Evolutionary conservation across 1,140 invertebrate genomes (phyloP).

Genomic region (Aethina tumida): DNA sequence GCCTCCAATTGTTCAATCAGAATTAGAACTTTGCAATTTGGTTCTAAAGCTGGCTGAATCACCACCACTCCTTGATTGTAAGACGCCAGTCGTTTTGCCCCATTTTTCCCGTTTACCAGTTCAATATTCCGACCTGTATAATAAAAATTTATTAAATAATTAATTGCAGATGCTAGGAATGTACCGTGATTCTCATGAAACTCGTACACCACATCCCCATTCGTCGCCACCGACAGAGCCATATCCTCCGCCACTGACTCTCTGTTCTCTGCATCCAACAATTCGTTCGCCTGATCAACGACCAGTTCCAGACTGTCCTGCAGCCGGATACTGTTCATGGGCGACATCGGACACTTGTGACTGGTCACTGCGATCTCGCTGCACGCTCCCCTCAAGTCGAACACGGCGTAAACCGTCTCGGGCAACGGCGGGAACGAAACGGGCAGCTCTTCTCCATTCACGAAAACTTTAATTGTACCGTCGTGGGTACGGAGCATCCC

Average conservation of each 20-base stretch:
- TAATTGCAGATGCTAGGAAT: neutral
- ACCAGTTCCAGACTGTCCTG: slow-evolving; percentile 54
- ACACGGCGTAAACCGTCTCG: slow-evolving; percentile 26
- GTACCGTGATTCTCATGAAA: slow-evolving; percentile 24
- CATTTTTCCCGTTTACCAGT: slow-evolving; percentile 40
- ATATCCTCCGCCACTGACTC: no score
- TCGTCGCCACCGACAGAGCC: no score
- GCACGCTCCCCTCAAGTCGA: slow-evolving; percentile 30
- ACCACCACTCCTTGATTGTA: slow-evolving; percentile 70
- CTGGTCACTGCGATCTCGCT: slow-evolving; percentile 28
- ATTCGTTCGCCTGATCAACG: slow-evolving; percentile 41
- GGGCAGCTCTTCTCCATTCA: slow-evolving; percentile 75
- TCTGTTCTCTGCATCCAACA: slow-evolving; percentile 25
- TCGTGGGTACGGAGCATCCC: slow-evolving; percentile 53
- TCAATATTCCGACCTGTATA: slow-evolving; percentile 60
- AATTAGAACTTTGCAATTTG: slow-evolving; percentile 45
- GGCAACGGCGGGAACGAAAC: slow-evolving; percentile 27
- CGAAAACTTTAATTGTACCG: slow-evolving; percentile 43
- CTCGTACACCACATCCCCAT: slow-evolving; percentile 24
- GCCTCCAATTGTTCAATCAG: slow-evolving; percentile 62
- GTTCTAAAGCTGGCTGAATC: slow-evolving; percentile 31
- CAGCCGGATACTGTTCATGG: slow-evolving; percentile 44
- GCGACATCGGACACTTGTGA: slow-evolving; percentile 41
- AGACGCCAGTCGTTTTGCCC: slow-evolving; percentile 55
- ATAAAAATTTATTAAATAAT: slow-evolving; percentile 1